These are phyloP conservation scores for Lacerta bilineata DNA, from an alignment of 2,797 vertebrate species.

Conservation along the genomic window DNA sequence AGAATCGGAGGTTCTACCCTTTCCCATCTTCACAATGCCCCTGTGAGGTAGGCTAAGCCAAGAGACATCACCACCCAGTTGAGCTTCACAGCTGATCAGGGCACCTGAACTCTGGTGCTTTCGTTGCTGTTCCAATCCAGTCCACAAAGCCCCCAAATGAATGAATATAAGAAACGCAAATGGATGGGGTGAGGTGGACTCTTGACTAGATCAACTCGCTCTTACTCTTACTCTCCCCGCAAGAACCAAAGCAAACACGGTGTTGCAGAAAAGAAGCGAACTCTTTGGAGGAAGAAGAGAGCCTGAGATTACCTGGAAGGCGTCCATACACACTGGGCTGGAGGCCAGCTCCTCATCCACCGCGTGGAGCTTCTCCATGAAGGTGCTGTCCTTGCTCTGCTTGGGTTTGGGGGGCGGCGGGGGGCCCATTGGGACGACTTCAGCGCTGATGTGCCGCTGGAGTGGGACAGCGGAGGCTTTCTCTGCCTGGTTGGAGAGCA, in stretches of 20 bases:
- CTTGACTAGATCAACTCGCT: background rate
- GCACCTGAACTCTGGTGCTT: no score
- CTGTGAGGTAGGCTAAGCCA: no score
- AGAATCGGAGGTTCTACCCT: no score
- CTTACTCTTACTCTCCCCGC: background rate
- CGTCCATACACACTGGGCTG: slow-evolving; percentile 84
- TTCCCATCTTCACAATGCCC: no score
- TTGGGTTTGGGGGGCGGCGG: slow-evolving; percentile 78
- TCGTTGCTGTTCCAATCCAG: background rate
- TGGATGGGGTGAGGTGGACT: background rate
- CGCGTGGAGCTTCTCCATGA: slow-evolving; percentile 92
- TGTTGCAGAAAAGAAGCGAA: background rate
- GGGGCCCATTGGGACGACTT: slow-evolving; percentile 85
- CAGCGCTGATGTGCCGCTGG: slow-evolving; percentile 80
- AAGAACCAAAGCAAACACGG: background rate
- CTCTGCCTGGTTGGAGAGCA: slow-evolving; percentile 69
- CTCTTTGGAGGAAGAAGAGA: no score
- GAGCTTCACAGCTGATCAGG: no score
- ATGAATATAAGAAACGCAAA: no score
- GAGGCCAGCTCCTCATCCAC: slow-evolving; percentile 92
- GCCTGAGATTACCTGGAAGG: slow-evolving; percentile 82
- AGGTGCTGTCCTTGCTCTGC: slow-evolving; percentile 82
- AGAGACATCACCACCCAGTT: no score
- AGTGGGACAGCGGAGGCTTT: slow-evolving; percentile 45
- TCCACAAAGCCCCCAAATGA: background rate